Evolutionary conservation across 2,797 vertebrate species (phyloP).

Genomic region (Uromys caudimaculatus): DNA sequence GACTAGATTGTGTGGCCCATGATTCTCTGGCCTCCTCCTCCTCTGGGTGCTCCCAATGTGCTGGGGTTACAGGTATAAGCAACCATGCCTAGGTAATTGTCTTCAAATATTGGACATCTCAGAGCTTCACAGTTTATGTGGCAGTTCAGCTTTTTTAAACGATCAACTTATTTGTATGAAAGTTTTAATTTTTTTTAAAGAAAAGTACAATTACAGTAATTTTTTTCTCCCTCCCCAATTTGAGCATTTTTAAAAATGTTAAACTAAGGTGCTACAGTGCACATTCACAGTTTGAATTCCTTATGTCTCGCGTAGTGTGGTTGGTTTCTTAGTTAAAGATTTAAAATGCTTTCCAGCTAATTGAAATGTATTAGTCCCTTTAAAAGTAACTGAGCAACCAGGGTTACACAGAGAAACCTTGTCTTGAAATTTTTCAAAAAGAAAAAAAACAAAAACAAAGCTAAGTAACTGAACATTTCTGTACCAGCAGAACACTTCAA

Average conservation of each 20-base stretch:
- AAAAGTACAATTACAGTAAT: not conserved
- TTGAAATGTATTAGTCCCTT: slow-evolving; percentile 43
- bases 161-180: slow-evolving; percentile 33
- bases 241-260: not conserved
- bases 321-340: slow-evolving; percentile 48
- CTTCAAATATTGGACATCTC: slow-evolving; percentile 2
- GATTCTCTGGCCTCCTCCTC: not conserved
- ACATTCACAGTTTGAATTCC: not conserved
- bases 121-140: not conserved
- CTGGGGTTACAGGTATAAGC: not conserved
- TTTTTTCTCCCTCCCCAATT: not conserved
- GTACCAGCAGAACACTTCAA: not conserved
- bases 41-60: no score
- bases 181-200: not conserved
- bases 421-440: no score
- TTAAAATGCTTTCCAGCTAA: not conserved
- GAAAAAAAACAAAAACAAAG: no score
- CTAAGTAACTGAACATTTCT: slow-evolving; percentile 25
- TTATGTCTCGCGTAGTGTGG: not conserved
- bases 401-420: no score
- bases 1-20: not conserved
- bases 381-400: slow-evolving; percentile 15
- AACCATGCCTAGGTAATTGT: not conserved
- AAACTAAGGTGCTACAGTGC: not conserved
- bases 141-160: not conserved